Conservation (phyloP, 2,888 invertebrate genomes). For the Drosophila flavopinicola region DNA sequence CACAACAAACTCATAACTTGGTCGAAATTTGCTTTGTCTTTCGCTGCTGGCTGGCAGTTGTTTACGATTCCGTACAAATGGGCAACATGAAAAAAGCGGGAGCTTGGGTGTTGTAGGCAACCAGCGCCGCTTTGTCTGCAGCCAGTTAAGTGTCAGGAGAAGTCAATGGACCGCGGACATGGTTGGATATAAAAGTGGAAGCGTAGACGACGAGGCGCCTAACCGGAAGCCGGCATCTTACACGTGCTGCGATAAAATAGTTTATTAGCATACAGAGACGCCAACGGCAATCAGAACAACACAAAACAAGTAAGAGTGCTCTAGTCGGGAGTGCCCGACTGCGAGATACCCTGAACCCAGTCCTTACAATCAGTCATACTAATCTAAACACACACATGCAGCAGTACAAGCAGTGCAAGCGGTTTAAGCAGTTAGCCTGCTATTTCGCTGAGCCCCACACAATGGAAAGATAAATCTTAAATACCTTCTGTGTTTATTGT, state of each 20-base stretch:
- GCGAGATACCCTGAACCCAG: no score
- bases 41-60: slow-evolving; percentile 32
- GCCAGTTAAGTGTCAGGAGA: slow-evolving; percentile 37
- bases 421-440: no score
- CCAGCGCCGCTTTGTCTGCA: slow-evolving; percentile 68
- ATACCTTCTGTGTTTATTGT: no score
- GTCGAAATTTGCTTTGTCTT: slow-evolving; percentile 42
- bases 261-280: slow-evolving; percentile 66
- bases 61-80: slow-evolving; percentile 48
- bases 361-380: no score
- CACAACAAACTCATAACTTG: slow-evolving; percentile 20
- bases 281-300: slow-evolving; percentile 3
- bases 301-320: no score
- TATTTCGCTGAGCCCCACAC: no score
- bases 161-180: slow-evolving; percentile 50
- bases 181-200: slow-evolving; percentile 3
- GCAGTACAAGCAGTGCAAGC: no score
- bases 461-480: no score
- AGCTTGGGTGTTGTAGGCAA: slow-evolving; percentile 2
- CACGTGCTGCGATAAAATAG: slow-evolving; percentile 68
- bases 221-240: slow-evolving; percentile 12
- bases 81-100: slow-evolving; percentile 13
- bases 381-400: no score
- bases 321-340: no score
- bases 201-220: slow-evolving; percentile 41